Conservation (phyloP, 1,140 invertebrate genomes). For the Trichoplusia ni region DNA sequence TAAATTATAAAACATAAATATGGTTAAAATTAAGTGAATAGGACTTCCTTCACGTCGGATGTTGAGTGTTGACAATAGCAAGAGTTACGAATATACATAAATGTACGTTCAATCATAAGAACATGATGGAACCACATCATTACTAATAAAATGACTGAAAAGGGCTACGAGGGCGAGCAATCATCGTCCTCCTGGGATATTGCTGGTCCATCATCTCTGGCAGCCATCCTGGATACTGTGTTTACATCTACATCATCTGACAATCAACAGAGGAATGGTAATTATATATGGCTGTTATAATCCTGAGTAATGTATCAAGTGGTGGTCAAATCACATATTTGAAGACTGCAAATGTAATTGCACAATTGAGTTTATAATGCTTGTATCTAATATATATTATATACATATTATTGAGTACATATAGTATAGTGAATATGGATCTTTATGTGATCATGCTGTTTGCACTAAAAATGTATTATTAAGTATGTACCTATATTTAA, state of each 20-base stretch:
- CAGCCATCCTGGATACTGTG: constrained; percentile 74
- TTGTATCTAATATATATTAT: too few relatives aligned
- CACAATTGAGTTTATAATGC: too few relatives aligned
- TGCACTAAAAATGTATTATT: too few relatives aligned
- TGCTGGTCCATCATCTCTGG: constrained; percentile 73
- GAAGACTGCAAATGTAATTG: too few relatives aligned
- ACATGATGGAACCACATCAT: constrained; percentile 41
- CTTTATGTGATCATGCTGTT: too few relatives aligned
- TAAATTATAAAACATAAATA: constrained; percentile 12
- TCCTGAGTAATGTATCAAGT: too few relatives aligned
- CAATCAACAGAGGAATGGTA: constrained; percentile 66
- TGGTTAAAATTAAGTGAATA: constrained; percentile 20
- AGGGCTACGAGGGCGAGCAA: constrained; percentile 67
- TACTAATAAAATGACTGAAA: constrained; percentile 67
- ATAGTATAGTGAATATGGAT: too few relatives aligned
- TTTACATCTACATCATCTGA: constrained; percentile 74
- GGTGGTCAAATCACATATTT: too few relatives aligned
- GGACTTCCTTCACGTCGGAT: constrained; percentile 4
- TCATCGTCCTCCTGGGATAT: constrained; percentile 71
- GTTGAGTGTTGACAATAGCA: constrained; percentile 25
- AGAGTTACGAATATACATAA: constrained; percentile 13
- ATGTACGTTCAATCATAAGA: constrained; percentile 23
- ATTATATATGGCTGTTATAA: not conserved
- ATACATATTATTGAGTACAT: too few relatives aligned
- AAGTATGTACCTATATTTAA: too few relatives aligned